Evolutionary conservation across 1,140 invertebrate genomes (phyloP), one percentile per base, ranked within the genome.

Genomic region (Brachionus manjavacas): DNA sequence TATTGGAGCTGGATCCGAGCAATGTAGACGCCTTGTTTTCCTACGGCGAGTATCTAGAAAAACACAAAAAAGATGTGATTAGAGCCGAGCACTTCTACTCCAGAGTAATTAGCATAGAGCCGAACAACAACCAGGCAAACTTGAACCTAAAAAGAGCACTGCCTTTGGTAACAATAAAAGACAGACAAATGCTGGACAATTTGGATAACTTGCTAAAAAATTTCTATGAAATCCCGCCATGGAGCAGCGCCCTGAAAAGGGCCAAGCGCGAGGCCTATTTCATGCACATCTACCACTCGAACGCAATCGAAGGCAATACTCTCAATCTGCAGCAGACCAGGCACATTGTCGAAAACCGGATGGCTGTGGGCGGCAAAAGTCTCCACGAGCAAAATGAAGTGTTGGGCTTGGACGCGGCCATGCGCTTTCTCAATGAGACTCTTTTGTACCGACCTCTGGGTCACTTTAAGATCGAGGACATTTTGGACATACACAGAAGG

Each of bases 301-400:
- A 96, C 80, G 96, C 94, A 41, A 97, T 99, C 85, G 96, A 98
- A 91, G 97, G 97, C 2, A 99, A 98, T 87, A 98, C 96, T 1
- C 94, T 99, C 93, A 94, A 95, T 35, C 90, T 98, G n/a, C 92
- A 93, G 23, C 94, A 99, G 89, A 96, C 96, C 0, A 91, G 96
- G 85, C 94, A 94, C 78, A 94, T 99, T 84, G 91, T 99, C 9
- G 96, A 99, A 91, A 98, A 96, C 0, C 92, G 94, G 85, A 93
- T 96, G 88, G 96, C 95, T 1, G 93, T 99, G 3, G 93, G 93
- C 68, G 96, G 96, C 0, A 98, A 98, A 85, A 96, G 95, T 88
- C 93, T 99, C 39, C 92, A 95, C 85, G 96, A 99, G 88, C 96
- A 99, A 88, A 98, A 98, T 91, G 97, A 99, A 91, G 88, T 90